Evolutionary conservation across 2,888 invertebrate genomes (phyloP), one percentile per base, ranked within the genome.

Genomic region (Oscheius onirici): DNA sequence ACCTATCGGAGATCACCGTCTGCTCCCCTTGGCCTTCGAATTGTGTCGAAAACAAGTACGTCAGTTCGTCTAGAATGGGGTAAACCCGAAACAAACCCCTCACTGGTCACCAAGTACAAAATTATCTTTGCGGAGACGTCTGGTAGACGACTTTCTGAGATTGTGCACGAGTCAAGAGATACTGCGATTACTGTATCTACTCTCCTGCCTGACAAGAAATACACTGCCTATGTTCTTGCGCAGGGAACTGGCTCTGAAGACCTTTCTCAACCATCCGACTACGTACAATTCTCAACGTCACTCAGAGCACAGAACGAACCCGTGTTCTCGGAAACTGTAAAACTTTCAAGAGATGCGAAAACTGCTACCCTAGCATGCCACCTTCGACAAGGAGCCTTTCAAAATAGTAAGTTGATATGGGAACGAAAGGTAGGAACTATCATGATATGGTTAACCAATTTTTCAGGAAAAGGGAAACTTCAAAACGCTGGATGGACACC

Each of bases 1-100:
- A 82, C 85, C 28, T 84, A 85, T 70, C 34, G 40, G 24, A 55
- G 54, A 41, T 72, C 73, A 34, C 87, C 86, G 0, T 71, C 82
- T 2, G 69, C 68, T 13, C 87, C 86, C 10, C 67, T 54, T 0
- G 57, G 78, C 17, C 51, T 78, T 0, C 11, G 26, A 34, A 49
- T 78, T 2, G 43, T 46, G 0, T 44, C 51, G 1, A 73, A 65
- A 24, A 65, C 57, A 0, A 40, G 57, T 10, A 22, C 44, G 8
- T 57, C 71, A 1, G 73, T 65, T 8, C 2, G 13, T 2, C 34
- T 80, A 1, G 15, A 54, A 22, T 80, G 80, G 80, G 24, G 65
- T 2, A 43, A 51, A 17, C 80, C 80, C 6, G 44, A n/a, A 10
- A 61, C 73, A 11, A 52, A 60, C 11, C 34, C 65, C 0, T 40